Conservation (phyloP, 2,113 vertebrate species). For the Phasianus colchicus region DNA sequence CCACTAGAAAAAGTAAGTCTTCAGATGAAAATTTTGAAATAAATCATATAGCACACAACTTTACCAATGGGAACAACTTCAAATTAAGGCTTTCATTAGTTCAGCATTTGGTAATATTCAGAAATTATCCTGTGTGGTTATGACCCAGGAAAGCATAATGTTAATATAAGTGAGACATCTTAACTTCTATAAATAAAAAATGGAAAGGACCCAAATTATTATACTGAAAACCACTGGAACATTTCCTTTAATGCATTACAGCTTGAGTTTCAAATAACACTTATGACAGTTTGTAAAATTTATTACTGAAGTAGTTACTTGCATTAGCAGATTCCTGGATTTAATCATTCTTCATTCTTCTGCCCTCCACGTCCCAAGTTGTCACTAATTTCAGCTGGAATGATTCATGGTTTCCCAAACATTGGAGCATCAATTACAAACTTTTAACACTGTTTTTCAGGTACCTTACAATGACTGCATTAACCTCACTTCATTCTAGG, state of each 20-base stretch:
- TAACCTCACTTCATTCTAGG: not conserved
- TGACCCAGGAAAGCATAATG: not conserved
- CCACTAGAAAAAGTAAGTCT: not conserved
- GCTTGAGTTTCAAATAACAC: not conserved
- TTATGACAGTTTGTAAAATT: not conserved
- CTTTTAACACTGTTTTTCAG: constrained; percentile 26
- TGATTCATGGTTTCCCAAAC: not conserved
- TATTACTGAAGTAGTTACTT: not conserved
- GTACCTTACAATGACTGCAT: not conserved
- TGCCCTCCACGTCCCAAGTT: not conserved
- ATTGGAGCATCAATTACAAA: not conserved
- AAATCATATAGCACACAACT: not conserved
- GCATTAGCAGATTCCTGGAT: not conserved
- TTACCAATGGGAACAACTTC: not conserved
- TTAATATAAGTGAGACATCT: not conserved
- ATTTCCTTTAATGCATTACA: not conserved
- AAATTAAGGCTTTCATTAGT: not conserved
- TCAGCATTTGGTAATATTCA: not conserved
- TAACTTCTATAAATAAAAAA: not conserved
- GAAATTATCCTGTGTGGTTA: not conserved
- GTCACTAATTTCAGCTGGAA: not conserved
- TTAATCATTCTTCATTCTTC: not conserved
- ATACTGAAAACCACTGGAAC: not conserved
- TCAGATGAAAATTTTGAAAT: not conserved
- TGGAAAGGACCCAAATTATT: not conserved